phyloP scores from a whole-genome alignment of 64 coral and sea anemone genomes.

The Montipora sp. region DNA sequence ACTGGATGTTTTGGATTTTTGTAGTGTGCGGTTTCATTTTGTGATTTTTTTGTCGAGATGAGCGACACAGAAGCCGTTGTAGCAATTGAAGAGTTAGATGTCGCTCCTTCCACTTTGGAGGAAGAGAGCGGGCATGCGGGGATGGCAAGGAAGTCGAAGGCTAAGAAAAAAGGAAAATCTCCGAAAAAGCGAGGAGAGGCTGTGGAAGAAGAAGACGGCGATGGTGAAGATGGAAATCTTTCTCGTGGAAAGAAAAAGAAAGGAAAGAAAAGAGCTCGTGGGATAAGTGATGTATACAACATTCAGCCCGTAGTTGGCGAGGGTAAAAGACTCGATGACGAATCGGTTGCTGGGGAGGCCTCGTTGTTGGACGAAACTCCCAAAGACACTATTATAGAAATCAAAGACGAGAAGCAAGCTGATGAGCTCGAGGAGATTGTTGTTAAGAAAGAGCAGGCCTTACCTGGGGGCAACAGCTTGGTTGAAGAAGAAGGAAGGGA shows the following conservation, averaged over 20 bases:
- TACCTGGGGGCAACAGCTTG: neutral
- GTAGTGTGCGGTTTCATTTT: neutral
- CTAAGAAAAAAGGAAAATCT: slow-evolving; percentile 49
- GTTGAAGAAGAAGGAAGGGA: neutral
- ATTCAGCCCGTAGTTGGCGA: neutral
- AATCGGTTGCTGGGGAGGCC: neutral
- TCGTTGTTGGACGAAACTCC: slow-evolving; percentile 4
- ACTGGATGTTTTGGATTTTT: neutral
- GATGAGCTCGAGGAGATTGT: slow-evolving; percentile 37
- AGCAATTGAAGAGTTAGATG: slow-evolving; percentile 2
- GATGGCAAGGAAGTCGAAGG: slow-evolving; percentile 1
- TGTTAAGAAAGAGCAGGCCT: neutral
- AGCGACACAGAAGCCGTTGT: neutral
- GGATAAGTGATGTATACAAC: neutral
- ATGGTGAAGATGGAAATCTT: neutral
- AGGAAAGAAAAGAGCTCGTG: slow-evolving; percentile 26
- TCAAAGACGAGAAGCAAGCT: neutral
- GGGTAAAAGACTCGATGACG: neutral
- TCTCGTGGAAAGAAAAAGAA: slow-evolving; percentile 32
- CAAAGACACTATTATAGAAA: slow-evolving; percentile 30
- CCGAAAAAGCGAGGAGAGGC: neutral
- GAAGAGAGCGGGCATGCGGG: neutral
- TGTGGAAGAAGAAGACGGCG: neutral
- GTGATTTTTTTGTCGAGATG: neutral
- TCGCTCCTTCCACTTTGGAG: neutral